Base-by-base conservation (phyloP, 2,888 invertebrate genomes). In the Sthenelais limicola region DNA sequence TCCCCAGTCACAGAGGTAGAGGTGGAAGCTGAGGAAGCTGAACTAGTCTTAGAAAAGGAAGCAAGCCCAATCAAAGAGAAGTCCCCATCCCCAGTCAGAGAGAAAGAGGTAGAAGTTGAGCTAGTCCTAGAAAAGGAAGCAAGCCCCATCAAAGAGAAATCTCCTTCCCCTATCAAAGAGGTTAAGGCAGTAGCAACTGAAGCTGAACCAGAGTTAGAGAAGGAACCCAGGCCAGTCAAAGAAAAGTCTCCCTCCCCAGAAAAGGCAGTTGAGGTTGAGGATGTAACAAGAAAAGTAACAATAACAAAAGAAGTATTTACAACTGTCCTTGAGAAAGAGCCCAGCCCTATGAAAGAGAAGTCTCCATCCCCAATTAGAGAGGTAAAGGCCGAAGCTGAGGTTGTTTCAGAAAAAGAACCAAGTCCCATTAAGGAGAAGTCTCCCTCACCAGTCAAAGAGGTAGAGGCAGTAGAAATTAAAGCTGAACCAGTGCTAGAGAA, bases 401-500 rank as follows among this genome's bases (percentile, higher is more conserved):
- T 38, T 91, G 93, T 30, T 94, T 94, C 81, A 90, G 51, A 9
- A 9, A 51, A 51, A 51, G 51, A 51, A 21, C 43, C 43, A 12
- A 43, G 43, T 18, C 43, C 43, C 43, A 43, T 43, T 9, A 43
- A 43, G 18, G 43, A 43, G 43, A 43, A 43, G 43, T 43, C 43
- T 43, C 43, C 43, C 43, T n/a, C n/a, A n/a, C n/a, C n/a, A n/a
- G n/a, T n/a, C n/a, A 43, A 43, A 43, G 43, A 43, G 43, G 43
- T 43, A 12, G 43, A 43, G 43, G 43, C 43, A 9, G 9, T 18
- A 12, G 43, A 43, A 18, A 18, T 43, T 9, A 18, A 43, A 18
- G 43, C 43, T 43, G 43, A 9, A 9, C n/a, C n/a, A n/a, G 43
- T 43, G 18, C 12, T 43, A 18, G 43, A 9, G 12, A 43, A 43